Percentiles rank a stretch among this genome's conserved stretches.
Evolutionary conservation across 2,113 vertebrate genomes (phyloP).

Genomic region (Corapipo altera): DNA sequence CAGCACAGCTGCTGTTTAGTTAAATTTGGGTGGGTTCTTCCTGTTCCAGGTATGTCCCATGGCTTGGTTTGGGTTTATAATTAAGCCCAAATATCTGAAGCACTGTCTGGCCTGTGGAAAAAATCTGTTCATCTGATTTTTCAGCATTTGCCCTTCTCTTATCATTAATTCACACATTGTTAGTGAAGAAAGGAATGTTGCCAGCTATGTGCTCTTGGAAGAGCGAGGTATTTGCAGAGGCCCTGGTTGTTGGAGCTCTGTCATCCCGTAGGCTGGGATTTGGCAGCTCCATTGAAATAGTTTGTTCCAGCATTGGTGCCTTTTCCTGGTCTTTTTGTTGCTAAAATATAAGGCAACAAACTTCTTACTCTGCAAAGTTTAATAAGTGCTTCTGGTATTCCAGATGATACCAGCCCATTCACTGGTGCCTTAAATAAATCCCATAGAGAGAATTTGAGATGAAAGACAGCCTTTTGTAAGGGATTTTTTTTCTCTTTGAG

Average conservation of each 20-base stretch:
- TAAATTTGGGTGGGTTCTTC: background rate
- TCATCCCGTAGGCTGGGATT: background rate
- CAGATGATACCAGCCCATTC: background rate
- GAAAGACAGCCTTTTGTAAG: background rate
- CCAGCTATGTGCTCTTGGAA: conserved; percentile 67
- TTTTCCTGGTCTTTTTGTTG: background rate
- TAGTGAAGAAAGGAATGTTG: conserved; percentile 56
- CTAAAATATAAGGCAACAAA: background rate
- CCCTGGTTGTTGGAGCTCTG: conserved; percentile 36
- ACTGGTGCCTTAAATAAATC: background rate
- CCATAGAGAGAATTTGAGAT: background rate
- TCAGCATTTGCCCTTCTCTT: conserved; percentile 49
- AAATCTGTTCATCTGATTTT: conserved; percentile 48
- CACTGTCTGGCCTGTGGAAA: conserved; percentile 45
- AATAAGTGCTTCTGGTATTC: background rate
- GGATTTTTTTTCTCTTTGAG: background rate
- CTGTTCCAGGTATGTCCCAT: background rate
- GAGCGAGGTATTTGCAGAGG: conserved; percentile 47
- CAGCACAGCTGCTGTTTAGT: background rate
- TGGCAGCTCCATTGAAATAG: conserved; percentile 36
- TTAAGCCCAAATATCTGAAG: conserved; percentile 20
- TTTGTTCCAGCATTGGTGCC: background rate
- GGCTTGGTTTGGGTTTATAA: background rate
- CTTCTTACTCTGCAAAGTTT: background rate
- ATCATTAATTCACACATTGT: conserved; percentile 62